Evolutionary conservation across 2,888 invertebrate species (phyloP), one percentile per base, ranked within the genome.

Genomic region (Agrochola circellaris): DNA sequence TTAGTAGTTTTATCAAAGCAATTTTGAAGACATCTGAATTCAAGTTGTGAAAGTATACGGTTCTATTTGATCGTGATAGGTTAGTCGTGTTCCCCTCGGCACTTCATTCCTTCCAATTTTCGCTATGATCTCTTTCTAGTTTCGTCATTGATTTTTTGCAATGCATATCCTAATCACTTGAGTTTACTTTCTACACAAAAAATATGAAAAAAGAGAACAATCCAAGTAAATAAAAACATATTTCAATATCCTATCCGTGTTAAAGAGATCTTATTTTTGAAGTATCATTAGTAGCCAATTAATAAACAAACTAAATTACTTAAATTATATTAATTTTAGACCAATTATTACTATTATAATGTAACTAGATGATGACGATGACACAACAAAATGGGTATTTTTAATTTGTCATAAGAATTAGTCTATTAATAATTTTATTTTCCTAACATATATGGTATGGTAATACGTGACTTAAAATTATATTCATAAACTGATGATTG

Each of bases 51-150:
- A 84, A 83, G 83, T 86, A 64, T 86, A 83, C 83, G 71, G 68
- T 74, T 72, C 62, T 72, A 86, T 78, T 82, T 77, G 86, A 73
- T 86, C 83, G 83, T 84, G 86, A 84, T 86, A 86, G 83, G 83
- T 84, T 83, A 86, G 69, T 83, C 72, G 83, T 83, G 83, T 82
- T 72, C 71, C 86, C 78, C 56, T 74, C 78, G 78, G 83, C 83
- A 86, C 78, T 72, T 69, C 62, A 83, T 73, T 83, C 38, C 79
- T 69, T 60, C 23, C 69, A 79, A 75, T 86, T 84, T 84, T 79
- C 60, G 69, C 54, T 64, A 51, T 73, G 74, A 79, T 78, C 62
- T 73, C 69, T 73, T 72, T 79, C 60, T 54, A 61, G 56, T 77
- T 82, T 62, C 71, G 71, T 74, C 68, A 85, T 65, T 58, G 61